phyloP scores from a whole-genome alignment of 2,888 invertebrate species.

The Alviniconcha strummeri region DNA sequence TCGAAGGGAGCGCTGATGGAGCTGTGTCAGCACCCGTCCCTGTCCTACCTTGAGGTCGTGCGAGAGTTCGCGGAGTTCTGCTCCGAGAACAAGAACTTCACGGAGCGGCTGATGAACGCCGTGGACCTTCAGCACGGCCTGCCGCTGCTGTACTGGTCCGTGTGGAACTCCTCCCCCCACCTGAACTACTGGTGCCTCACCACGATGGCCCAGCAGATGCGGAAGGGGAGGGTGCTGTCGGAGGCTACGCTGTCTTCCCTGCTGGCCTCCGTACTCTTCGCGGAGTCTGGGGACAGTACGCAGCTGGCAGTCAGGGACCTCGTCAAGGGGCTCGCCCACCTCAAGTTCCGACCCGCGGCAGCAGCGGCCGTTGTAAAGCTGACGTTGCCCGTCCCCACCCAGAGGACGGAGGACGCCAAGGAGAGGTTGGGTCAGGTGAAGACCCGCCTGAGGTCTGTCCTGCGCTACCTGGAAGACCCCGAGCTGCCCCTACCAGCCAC shows the following conservation, averaged over 20 bases:
- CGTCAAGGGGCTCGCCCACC: not conserved
- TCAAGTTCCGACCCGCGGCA: not conserved
- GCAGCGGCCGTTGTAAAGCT: not conserved
- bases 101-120: not conserved
- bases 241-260: not conserved
- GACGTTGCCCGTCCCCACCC: not conserved
- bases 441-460: not conserved
- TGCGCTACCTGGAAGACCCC: conserved; percentile 5
- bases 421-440: not conserved
- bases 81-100: not conserved
- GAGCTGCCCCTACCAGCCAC: not conserved
- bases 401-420: not conserved
- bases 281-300: not conserved
- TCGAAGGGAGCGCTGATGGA: not conserved
- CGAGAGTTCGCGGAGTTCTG: not conserved
- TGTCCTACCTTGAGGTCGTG: not conserved
- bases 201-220: not conserved
- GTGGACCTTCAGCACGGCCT: not conserved
- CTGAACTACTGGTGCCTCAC: not conserved
- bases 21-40: conserved; percentile 10
- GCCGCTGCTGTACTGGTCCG: conserved; percentile 25
- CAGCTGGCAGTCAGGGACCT: not conserved
- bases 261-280: not conserved
- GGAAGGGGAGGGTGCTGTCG: not conserved
- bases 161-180: conserved; percentile 3